phyloP scores from a whole-genome alignment of 2,113 vertebrate species.

The Ictalurus punctatus region DNA sequence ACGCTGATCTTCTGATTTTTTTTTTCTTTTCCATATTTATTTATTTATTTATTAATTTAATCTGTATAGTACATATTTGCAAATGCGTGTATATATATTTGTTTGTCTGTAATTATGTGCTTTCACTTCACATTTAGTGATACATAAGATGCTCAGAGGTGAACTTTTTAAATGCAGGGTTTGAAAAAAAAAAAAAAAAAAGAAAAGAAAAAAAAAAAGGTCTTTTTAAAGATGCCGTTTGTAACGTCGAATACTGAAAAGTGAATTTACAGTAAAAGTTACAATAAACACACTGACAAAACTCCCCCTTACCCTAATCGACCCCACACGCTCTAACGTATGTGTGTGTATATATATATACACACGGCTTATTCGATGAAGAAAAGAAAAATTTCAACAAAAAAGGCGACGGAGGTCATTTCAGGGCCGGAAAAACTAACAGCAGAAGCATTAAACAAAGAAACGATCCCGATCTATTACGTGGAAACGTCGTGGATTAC shows the following conservation, averaged over 20 bases:
- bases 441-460: background rate
- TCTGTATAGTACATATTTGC: constrained; percentile 49
- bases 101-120: constrained; percentile 60
- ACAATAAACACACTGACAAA: background rate
- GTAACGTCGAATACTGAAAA: background rate
- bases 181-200: constrained; percentile 19
- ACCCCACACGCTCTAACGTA: background rate
- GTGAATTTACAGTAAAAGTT: background rate
- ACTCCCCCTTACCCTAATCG: background rate
- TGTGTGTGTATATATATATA: background rate
- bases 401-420: background rate
- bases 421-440: background rate
- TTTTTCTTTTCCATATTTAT: constrained; percentile 46
- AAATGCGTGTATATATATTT: constrained; percentile 61
- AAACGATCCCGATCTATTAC: background rate
- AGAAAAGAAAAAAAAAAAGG: constrained; percentile 67
- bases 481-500: background rate
- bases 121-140: constrained; percentile 61
- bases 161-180: constrained; percentile 51
- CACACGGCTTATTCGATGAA: background rate
- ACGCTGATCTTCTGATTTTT: constrained; percentile 13
- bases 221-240: constrained; percentile 40
- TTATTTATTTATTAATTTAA: constrained; percentile 63
- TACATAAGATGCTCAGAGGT: constrained; percentile 56
- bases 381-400: background rate